These are phyloP conservation scores for Chrosomus eos DNA, from an alignment of 2,797 vertebrate species.

Conservation along the genomic window DNA sequence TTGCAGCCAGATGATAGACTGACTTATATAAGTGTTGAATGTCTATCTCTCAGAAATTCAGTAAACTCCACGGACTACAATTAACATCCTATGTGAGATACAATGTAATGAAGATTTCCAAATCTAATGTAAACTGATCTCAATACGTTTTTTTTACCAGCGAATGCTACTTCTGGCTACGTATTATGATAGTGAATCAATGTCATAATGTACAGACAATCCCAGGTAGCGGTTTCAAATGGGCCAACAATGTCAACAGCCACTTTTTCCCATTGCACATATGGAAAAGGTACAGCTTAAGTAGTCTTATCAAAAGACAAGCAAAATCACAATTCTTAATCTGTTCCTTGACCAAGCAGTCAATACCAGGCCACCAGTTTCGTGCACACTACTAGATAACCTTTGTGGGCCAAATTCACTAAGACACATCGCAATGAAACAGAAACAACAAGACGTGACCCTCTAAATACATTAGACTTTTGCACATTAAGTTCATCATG, in stretches of 20 bases:
- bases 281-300: background rate
- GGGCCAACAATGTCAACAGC: background rate
- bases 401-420: background rate
- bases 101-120: background rate
- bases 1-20: background rate
- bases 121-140: background rate
- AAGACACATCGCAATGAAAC: background rate
- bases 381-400: background rate
- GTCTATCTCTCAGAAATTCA: background rate
- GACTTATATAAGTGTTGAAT: background rate
- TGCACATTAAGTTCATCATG: background rate
- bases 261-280: background rate
- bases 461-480: background rate
- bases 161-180: background rate
- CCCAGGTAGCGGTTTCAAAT: background rate
- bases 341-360: background rate
- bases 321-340: background rate
- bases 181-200: background rate
- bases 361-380: background rate
- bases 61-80: background rate
- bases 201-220: background rate
- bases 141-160: background rate
- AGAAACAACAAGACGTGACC: background rate
- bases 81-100: background rate
- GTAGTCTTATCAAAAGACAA: background rate